Base-by-base conservation (phyloP, 2,888 invertebrate genomes). In the Oscheius onirici region DNA sequence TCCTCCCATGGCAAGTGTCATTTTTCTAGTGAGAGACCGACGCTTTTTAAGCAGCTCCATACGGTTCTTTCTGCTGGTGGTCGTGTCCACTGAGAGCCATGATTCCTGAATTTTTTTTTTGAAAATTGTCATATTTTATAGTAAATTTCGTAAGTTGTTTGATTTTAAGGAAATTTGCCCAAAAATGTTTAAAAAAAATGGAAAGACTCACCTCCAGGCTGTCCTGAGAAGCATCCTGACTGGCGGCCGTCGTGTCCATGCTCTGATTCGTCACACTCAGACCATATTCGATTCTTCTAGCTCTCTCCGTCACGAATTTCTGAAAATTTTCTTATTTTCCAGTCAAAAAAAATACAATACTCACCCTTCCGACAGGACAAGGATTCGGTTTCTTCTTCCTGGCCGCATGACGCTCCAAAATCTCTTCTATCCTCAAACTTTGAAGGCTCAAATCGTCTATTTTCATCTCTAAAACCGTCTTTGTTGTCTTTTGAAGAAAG, bases 351-450 rank as follows among this genome's bases (percentile, higher is more conserved):
- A 26, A 5, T 0, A 34, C 13, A 43, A 13, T 40, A 46, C 55
- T 10, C 0, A 68, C 68, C 44, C 44, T 58, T 44, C 69, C 69
- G 28, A 69, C 69, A 8, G 57, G 57, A 58, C 57, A 57, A 11
- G 26, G 24, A 13, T 43, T 44, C 15, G 5, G 17, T 15, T 26
- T 44, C 2, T 24, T 34, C 34, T 34, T 8, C 8, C 34, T 34
- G 34, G 34, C 8, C 34, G 34, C 34, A 34, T 34, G 34, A 6
- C 34, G 3, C 34, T 34, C 34, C 34, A 34, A 8, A 0, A 34
- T 34, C 5, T 34, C 34, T 34, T 34, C 34, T 34, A 34, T 34
- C 8, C 34, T 3, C 0, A 34, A 8, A 8, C 34, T 34, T 34
- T 34, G 34, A 8, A 34, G 34, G 8, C 34, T 34, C n/a, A n/a